These are phyloP conservation scores for Meleagris gallopavo DNA, from an alignment of 2,113 vertebrate genomes.

Conservation along the genomic window DNA sequence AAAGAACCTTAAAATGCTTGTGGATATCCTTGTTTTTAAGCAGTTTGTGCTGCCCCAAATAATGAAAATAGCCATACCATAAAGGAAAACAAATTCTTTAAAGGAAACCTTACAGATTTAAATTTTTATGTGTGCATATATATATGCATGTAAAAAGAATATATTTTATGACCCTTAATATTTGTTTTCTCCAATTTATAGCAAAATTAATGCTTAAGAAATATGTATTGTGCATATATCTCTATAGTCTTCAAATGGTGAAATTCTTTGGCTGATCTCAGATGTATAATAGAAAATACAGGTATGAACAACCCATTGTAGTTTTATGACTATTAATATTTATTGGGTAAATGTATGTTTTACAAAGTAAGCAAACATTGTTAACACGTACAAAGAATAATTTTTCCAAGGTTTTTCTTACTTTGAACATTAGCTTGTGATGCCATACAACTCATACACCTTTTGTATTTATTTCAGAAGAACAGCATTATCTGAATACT, in stretches of 20 bases:
- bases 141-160: not conserved
- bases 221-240: not conserved
- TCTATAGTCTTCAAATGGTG: not conserved
- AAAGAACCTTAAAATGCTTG: not conserved
- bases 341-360: conserved; percentile 64
- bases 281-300: not conserved
- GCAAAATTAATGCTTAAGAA: not conserved
- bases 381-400: conserved; percentile 15
- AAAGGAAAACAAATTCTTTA: not conserved
- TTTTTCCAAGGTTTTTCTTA: not conserved
- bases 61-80: not conserved
- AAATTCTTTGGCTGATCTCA: not conserved
- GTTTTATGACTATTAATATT: conserved; percentile 47
- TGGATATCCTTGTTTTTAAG: not conserved
- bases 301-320: not conserved
- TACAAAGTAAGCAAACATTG: conserved; percentile 43
- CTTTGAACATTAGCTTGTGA: not conserved
- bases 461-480: not conserved
- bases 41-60: not conserved
- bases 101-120: not conserved
- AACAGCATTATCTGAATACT: not conserved
- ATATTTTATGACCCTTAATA: not conserved
- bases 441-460: not conserved
- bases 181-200: not conserved
- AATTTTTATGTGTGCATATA: not conserved